Evolutionary conservation across 1,140 invertebrate genomes (phyloP).

Genomic region (Laupala kohalensis): DNA sequence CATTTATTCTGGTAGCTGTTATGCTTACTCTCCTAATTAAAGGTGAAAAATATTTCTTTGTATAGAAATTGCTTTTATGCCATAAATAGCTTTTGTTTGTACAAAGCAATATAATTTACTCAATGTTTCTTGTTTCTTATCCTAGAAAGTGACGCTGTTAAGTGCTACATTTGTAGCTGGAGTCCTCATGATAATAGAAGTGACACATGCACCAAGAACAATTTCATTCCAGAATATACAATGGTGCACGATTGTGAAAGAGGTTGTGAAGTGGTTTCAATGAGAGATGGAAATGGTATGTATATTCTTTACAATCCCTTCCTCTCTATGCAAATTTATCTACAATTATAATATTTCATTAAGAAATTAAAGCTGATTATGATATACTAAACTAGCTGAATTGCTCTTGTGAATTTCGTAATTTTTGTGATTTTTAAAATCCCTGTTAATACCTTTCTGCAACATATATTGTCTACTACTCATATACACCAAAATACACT

Average conservation of each 20-base stretch:
- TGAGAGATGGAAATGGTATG: constrained; percentile 7
- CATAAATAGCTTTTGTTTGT: neutral
- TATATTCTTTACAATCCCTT: neutral
- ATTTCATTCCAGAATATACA: constrained; percentile 2
- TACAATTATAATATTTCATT: too few species aligned
- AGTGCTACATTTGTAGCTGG: constrained; percentile 12
- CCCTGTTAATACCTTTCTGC: too few species aligned
- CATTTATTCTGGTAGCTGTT: neutral
- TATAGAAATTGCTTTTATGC: neutral
- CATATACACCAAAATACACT: too few species aligned
- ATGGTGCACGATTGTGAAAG: constrained; percentile 3
- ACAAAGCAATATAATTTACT: neutral
- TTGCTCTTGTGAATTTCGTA: too few species aligned
- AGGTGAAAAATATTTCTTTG: neutral
- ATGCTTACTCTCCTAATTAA: neutral
- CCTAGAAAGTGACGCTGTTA: constrained; percentile 2
- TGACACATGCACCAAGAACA: constrained; percentile 1
- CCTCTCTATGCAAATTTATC: too few species aligned
- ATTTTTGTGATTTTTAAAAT: too few species aligned
- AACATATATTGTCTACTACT: too few species aligned
- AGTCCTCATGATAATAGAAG: constrained; percentile 5
- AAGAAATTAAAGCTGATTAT: too few species aligned
- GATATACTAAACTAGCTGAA: too few species aligned
- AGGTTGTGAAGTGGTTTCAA: constrained; percentile 5
- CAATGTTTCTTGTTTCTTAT: neutral